Evolutionary conservation across 2,888 invertebrate species (phyloP), one percentile per base, ranked within the genome.

Genomic region (Alentia gelatinosa): DNA sequence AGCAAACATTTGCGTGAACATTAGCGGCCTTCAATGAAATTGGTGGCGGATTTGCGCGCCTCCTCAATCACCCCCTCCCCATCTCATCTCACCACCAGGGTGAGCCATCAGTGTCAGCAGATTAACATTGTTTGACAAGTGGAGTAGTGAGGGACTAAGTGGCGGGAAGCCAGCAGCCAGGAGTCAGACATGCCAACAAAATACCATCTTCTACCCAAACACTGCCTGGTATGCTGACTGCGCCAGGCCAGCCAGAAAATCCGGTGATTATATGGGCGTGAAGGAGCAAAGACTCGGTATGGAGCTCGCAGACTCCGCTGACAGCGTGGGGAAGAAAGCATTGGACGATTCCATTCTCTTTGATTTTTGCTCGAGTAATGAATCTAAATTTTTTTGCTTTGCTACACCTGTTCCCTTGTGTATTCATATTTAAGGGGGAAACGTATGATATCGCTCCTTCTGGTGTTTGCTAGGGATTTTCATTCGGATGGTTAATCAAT

Each of bases 191-290:
- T 68, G 68, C 68, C 68, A 68, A 68, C 4, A 26, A 26, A 56
- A 68, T 30, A 30, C 68, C 68, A 30, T 68, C 68, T 68, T 30
- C 68, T 26, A 47, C 68, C 68, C 68, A 30, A 4, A 68, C 68
- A 68, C 68, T 30, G 68, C 68, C 5, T 1, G 68, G 68, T 63
- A 68, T 68, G 68, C 12, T 3, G 12, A 12, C 68, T 30, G 30
- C 68, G 68, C 30, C 68, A 68, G 68, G 68, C 68, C 68, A 68
- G 68, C 68, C 33, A 68, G 68, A 68, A 68, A 68, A 68, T 26
- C 12, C 68, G 68, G n/a, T 68, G 68, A 68, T 68, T 68, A 68
- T 15, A 68, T 26, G 68, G 23, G 56, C 19, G 56, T 68, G n/a
- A 68, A 30, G 68, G 68, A 68, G 68, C 26, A 12, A 26, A 12